A percentile compares a stretch with the other conserved stretches of the same genome.
These are phyloP conservation scores for Biston stratarius DNA, from an alignment of 2,888 invertebrate genomes.

Conservation along the genomic window DNA sequence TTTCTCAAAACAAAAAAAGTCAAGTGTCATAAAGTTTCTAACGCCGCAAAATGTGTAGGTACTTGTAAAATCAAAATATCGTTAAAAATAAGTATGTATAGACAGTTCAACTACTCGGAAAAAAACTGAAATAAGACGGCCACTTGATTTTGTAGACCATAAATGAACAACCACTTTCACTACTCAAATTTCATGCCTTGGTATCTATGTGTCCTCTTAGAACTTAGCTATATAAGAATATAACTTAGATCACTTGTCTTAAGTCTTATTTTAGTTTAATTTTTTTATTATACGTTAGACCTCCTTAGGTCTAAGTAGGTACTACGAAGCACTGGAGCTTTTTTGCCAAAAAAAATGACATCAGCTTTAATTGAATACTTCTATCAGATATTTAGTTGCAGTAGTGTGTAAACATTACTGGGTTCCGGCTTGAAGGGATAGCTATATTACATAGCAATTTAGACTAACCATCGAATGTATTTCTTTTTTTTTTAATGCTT, in stretches of 20 bases:
- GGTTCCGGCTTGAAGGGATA: no score
- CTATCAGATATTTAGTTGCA: no score
- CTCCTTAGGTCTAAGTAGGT: no score
- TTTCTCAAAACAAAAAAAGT: not conserved
- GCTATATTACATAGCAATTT: no score
- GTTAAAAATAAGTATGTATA: not conserved
- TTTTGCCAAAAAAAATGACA: no score
- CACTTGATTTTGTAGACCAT: conserved; percentile 11
- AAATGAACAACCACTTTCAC: conserved; percentile 3
- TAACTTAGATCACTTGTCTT: not conserved
- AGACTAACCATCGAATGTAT: no score
- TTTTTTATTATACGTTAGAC: no score
- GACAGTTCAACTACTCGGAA: not conserved
- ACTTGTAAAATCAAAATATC: not conserved
- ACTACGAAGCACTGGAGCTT: no score
- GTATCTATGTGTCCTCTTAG: not conserved
- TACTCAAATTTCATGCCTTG: conserved; percentile 6
- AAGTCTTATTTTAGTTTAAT: not conserved
- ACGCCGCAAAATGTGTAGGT: not conserved
- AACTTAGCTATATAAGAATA: not conserved
- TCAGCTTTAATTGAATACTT: no score
- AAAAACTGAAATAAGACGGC: not conserved
- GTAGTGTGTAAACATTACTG: no score
- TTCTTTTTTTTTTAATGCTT: no score
- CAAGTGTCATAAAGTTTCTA: not conserved